Base-by-base conservation (phyloP, 2,888 invertebrate genomes). In the Chalcis sispes region DNA sequence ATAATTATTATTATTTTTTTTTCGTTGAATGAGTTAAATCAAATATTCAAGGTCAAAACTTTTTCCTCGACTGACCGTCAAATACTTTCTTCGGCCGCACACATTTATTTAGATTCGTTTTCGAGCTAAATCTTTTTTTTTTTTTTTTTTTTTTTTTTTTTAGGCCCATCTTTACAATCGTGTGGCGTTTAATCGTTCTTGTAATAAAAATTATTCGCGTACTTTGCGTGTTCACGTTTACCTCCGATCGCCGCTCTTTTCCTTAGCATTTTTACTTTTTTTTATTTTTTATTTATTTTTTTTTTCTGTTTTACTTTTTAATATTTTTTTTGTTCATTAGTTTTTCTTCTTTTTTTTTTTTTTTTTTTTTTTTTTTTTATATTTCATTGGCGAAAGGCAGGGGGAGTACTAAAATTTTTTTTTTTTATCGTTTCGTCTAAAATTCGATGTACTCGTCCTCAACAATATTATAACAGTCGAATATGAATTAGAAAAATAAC, bases 401-500 rank as follows among this genome's bases (percentile, higher is more conserved):
- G 62, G 65, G 70, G 61, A 66, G 46, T 75, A 78, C 71, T 70
- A 77, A 62, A 71, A 58, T 77, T 72, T 79, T 75, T 77, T 77
- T 81, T 77, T 72, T 79, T 75, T 77, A 77, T 81, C 74, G 79
- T 81, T 72, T 80, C 81, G 80, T 80, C 79, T 82, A 84, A 85
- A 84, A 86, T 87, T 87, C 86, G 86, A 87, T 87, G 86, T 87
- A 83, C 83, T 84, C 83, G 83, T 85, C 82, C 85, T 88, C 86
- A 88, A 88, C 88, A 87, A 88, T 87, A 88, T 75, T 23, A 75
- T 88, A 88, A 88, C 88, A 88, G 87, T 88, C 84, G 84, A 88
- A 88, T 87, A 85, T 87, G 86, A 87, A 88, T 88, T 88, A 88
- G 87, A 88, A 88, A 88, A 88, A 88, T 88, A 88, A 88, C 87